Evolutionary conservation across 1,140 invertebrate genomes (phyloP), one percentile per base, ranked within the genome.

Genomic region (Drosophila repleta): DNA sequence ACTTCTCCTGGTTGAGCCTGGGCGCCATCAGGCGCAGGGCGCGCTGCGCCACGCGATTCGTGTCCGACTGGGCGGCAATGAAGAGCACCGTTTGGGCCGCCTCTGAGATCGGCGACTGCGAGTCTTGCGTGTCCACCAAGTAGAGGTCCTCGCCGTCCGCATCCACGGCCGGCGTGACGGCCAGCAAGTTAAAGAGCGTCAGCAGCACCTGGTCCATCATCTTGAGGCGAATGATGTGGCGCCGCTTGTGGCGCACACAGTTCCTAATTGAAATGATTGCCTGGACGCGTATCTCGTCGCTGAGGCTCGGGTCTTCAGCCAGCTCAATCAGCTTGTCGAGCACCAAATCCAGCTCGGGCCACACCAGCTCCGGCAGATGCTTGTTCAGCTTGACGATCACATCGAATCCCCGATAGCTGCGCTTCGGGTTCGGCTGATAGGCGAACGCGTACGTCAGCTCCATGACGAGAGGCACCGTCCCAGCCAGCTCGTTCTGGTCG

Each of bases 151-250:
- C 71, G 6, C 26, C 58, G 11, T 37, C 37, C 1, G 15, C 20
- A 17, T 57, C 52, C 17, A 20, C 21, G 3, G 26, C 15, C 0
- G 65, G 65, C 3, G 20, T 24, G 2, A 69, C 37, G 15, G 52
- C 51, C 37, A 74, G 0, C 17, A 69, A 13, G 0, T 26, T 4
- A 2, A 35, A 45, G 0, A 74, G 20, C 4, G 60, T 37, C 45
- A 55, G 29, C 45, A 74, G 21, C 57, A 74, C n/a, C 56, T 21
- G 35, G 39, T 74, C 66, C 58, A 74, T 37, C 66, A 74, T 37
- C 17, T 63, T 69, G 0, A 74, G 37, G 2, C 58, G 52, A 1
- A 61, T 26, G 17, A 75, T 66, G 0, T 66, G 41, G 0, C 55
- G 61, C 0, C 68, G 56, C 41, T 55, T 53, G 41, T 0, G 2